Evolutionary conservation across 2,797 vertebrate genomes (phyloP), one percentile per base, ranked within the genome.

Genomic region (Emys orbicularis): DNA sequence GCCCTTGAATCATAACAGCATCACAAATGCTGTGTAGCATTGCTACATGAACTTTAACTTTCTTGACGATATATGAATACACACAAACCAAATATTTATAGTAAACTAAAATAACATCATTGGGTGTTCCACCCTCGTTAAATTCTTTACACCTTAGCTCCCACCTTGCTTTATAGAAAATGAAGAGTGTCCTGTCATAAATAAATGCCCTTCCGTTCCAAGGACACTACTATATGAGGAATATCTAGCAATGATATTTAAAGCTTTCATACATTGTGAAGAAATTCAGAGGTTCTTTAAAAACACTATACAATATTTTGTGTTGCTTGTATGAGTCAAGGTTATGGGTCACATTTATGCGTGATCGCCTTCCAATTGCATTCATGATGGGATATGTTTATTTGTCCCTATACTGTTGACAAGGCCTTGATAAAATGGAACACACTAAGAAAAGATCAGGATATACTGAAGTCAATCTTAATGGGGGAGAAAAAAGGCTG

Each of bases 91-190:
- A 85, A 37, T 34, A 57, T 68, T 72, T 68, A 29, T n/a, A 86
- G 44, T 16, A 65, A 89, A 31, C 41, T 84, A 34, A 85, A 77
- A n/a, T 50, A 83, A 12, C 13, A 15, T 54, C 0, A 0, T 41
- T 41, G 84, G 56, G 84, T 94, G 94, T 68, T 94, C 56, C 47
- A 95, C 56, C 95, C 96, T 95, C 93, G 86, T 44, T 13, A 1
- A 91, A 81, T 12, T 31, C 0, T 79, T 88, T 79, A 31, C 61
- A 10, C 50, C 88, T 68, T 34, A 47, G 37, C 54, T 80, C 88
- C 76, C 90, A 56, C 90, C 41, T 88, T 92, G 16, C 72, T 96
- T 94, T 52, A 7, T 37, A 29, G 68, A 2, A 31, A 90, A 86
- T 68, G 27, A 87, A 50, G 59, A 11, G 37, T 53, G 72, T 81